Evolutionary conservation across 2,113 vertebrate species (phyloP).

Genomic region (Callospermophilus lateralis): DNA sequence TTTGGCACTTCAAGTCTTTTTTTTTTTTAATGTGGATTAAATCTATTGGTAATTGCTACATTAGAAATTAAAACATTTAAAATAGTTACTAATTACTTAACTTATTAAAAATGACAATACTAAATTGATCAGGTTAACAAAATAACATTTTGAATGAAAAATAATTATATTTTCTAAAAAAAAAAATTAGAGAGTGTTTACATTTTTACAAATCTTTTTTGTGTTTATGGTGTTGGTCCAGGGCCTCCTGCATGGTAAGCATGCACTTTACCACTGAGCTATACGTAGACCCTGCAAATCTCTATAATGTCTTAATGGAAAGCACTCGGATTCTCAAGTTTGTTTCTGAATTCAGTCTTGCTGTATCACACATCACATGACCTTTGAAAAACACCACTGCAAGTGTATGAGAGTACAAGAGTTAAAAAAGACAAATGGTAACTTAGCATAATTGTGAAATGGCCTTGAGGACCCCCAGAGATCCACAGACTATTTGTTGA

Average conservation of each 20-base stretch:
- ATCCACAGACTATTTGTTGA: background rate
- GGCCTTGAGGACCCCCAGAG: background rate
- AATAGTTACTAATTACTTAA: constrained; percentile 12
- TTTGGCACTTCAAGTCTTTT: background rate
- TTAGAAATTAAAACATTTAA: background rate
- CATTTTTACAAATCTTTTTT: background rate
- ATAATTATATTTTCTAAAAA: constrained; percentile 6
- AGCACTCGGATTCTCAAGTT: background rate
- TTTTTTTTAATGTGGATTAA: background rate
- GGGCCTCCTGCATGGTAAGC: background rate
- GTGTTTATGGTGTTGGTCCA: background rate
- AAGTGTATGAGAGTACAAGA: background rate
- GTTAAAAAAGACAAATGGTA: background rate
- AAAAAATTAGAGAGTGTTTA: background rate
- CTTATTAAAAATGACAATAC: background rate
- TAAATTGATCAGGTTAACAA: background rate
- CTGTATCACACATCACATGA: background rate
- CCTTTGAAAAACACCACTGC: background rate
- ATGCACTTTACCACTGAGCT: background rate
- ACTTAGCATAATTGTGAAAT: background rate
- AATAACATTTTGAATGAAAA: background rate
- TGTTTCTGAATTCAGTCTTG: constrained; percentile 10
- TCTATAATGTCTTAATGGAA: background rate
- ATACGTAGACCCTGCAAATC: background rate
- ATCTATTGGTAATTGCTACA: background rate